Base-by-base conservation (phyloP, 2,797 vertebrate species). In the Labroides dimidiatus region DNA sequence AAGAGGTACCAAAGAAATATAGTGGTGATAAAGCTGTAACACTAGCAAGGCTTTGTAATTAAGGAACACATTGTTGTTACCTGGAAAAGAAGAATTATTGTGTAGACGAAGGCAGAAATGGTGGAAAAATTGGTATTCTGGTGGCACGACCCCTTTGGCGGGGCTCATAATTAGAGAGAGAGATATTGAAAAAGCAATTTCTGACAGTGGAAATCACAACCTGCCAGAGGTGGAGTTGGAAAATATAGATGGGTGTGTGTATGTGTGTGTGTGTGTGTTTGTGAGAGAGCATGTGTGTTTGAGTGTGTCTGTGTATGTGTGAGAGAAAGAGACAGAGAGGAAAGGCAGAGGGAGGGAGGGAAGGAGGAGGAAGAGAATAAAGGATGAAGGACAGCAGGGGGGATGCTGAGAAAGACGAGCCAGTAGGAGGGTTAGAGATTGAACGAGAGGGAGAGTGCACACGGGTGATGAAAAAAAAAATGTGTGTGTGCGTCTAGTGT, bases 131-230 rank as follows among this genome's bases (percentile, higher is more conserved):
- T 95, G 91, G 93, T 93, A 94, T 94, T 93, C 93, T 84, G 80
- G 82, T 90, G 90, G 91, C 92, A 90, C 64, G 85, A 91, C 89
- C 91, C 91, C 92, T 93, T 94, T 92, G 93, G 91, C 89, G 74
- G 85, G 85, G 86, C 90, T 93, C 90, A 93, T 94, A 94, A 94
- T 94, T 93, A 94, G 93, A 92, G 90, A 89, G 91, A 91, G 90
- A 92, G 93, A 93, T 93, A 93, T 94, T 93, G 93, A 93, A 93
- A 95, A 94, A 94, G 93, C 93, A 91, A 94, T 94, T 94, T 94
- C 92, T 93, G 91, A 93, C 92, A 90, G 90, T 93, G 90, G 91
- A 94, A 94, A 94, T 94, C 93, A 91, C 93, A 93, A 92, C 92
- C 93, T 93, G 92, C 91, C 93, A 93, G 92, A 92, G 91, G 93